These are phyloP conservation scores for Antennarius maculatus DNA, from an alignment of 2,797 vertebrate species.

Conservation along the genomic window DNA sequence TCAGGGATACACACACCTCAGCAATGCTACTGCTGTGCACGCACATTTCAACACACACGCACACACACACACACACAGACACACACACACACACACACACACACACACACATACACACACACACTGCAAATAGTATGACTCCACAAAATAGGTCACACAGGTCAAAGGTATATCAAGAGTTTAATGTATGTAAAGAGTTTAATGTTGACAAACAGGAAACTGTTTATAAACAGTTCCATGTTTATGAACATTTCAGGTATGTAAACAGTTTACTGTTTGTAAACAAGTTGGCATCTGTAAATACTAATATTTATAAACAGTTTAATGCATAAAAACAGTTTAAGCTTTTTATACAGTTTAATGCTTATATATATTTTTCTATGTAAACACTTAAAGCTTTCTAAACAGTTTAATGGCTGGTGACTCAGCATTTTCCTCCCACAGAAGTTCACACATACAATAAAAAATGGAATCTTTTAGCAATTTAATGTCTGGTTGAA, in stretches of 20 bases:
- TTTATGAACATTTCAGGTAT: too few species aligned
- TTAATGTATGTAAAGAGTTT: too few species aligned
- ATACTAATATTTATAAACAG: background rate
- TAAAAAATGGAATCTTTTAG: background rate
- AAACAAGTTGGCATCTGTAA: too few species aligned
- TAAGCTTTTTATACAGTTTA: too few species aligned
- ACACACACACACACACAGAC: background rate
- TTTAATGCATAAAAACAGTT: too few species aligned
- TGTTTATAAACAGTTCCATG: too few species aligned
- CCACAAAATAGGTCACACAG: slow-evolving; percentile 16
- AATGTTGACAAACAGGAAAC: too few species aligned
- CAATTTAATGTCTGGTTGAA: background rate
- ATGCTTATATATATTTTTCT: too few species aligned
- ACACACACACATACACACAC: background rate
- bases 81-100: slow-evolving; percentile 11
- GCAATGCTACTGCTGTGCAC: slow-evolving; percentile 43
- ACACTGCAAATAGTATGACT: slow-evolving; percentile 25
- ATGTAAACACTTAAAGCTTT: too few species aligned
- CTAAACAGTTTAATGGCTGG: background rate
- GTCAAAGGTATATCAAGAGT: slow-evolving; percentile 39
- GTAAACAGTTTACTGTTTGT: too few species aligned
- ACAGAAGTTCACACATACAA: background rate
- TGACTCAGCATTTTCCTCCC: background rate
- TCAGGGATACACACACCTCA: slow-evolving; percentile 3
- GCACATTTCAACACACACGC: slow-evolving; percentile 43